Evolutionary conservation across 30 jellyfish, hydroid and myxozoan species (phyloP).

Genomic region (Hydractinia echinata): DNA sequence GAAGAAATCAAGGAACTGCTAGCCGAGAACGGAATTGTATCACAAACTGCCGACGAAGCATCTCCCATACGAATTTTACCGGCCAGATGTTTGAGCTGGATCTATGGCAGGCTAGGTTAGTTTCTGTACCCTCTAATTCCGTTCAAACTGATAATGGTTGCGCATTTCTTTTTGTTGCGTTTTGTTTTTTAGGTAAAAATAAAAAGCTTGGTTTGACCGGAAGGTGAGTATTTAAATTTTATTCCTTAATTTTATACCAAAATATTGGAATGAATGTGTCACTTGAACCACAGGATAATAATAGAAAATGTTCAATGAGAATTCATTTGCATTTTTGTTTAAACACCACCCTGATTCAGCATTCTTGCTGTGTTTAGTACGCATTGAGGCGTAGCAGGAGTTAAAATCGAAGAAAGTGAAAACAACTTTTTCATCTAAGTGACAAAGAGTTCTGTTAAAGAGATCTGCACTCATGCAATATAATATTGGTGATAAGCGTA

Average conservation of each 20-base stretch:
- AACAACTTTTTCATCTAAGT: too few species aligned
- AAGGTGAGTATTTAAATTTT: conserved; percentile 49
- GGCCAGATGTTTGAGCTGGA: conserved; percentile 80
- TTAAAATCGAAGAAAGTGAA: too few species aligned
- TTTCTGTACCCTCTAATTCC: neutral
- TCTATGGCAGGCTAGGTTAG: conserved; percentile 77
- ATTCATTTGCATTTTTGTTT: too few species aligned
- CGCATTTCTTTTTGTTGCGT: neutral
- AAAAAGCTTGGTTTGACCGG: conserved; percentile 86
- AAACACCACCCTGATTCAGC: too few species aligned
- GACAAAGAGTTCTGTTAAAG: too few species aligned
- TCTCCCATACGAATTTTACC: conserved; percentile 86
- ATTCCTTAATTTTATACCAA: neutral
- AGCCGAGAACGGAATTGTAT: conserved; percentile 64
- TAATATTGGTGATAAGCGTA: too few species aligned
- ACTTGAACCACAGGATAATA: too few species aligned
- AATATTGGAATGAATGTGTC: too few species aligned
- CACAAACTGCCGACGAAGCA: conserved; percentile 93
- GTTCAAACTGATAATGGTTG: neutral
- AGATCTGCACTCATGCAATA: too few species aligned
- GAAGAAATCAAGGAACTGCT: conserved; percentile 64
- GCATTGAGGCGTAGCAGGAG: too few species aligned
- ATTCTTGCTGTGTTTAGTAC: too few species aligned
- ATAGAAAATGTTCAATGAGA: too few species aligned
- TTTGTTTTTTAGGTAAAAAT: conserved; percentile 58